phyloP scores from a whole-genome alignment of 2,113 vertebrate genomes.

The Dromaius novaehollandiae region DNA sequence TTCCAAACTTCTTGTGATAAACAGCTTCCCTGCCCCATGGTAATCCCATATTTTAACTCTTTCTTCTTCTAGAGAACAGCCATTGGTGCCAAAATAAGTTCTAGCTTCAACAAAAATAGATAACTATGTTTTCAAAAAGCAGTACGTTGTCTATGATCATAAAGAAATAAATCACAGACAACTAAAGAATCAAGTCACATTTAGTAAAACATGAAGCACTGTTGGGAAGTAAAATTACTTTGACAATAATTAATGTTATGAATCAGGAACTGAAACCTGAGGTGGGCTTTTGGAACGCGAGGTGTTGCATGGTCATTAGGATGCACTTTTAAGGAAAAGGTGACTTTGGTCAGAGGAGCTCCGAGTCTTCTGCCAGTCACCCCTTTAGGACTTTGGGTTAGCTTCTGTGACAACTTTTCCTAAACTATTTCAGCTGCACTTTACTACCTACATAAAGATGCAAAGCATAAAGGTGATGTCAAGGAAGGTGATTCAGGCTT shows the following conservation, averaged over 20 bases:
- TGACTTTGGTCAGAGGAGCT: not conserved
- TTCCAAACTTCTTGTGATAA: not conserved
- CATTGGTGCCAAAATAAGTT: not conserved
- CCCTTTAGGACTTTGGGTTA: too few species aligned
- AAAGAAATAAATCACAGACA: not conserved
- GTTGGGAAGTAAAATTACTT: not conserved
- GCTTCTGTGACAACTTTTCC: not conserved
- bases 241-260: not conserved
- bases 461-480: not conserved
- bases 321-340: not conserved
- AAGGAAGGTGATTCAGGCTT: not conserved
- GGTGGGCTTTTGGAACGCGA: not conserved
- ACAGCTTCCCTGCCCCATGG: fast-evolving
- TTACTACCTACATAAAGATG: not conserved
- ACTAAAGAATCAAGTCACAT: not conserved
- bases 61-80: not conserved
- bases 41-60: too few species aligned
- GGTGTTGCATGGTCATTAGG: fast-evolving
- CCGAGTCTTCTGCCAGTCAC: not conserved
- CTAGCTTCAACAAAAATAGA: not conserved
- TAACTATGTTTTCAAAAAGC: not conserved
- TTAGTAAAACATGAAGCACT: not conserved
- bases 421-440: fast-evolving
- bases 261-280: not conserved
- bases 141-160: not conserved